Base-by-base conservation (phyloP, 2,888 invertebrate genomes). In the Phorcus lineatus region DNA sequence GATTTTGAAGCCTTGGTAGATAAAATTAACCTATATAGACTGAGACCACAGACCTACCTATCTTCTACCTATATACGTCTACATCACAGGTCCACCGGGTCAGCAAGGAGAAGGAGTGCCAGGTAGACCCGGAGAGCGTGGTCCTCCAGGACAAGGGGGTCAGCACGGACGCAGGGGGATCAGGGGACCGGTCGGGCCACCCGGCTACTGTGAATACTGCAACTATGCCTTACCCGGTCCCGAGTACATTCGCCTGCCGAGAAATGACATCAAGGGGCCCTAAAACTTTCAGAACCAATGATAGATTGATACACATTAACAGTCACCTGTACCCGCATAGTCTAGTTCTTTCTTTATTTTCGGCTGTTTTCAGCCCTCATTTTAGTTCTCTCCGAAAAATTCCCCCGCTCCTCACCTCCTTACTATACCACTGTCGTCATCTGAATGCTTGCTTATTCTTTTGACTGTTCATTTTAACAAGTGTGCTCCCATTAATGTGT, bases 111-210 rank as follows among this genome's bases (percentile, higher is more conserved):
- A 95, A 80, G 95, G 95, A 7, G 92, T 95, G 36, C 94, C 95
- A 22, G 97, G 97, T n/a, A 94, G 96, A 90, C 94, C 95, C 55
- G 97, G 97, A 0, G 96, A 96, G 83, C 94, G 96, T 54, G 91
- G 90, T 17, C 77, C 88, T 6, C 88, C 88, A 9, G 92, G 92
- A 11, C 83, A 88, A 24, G 85, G 89, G 0, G 92, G 92, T 6
- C 79, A 85, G 7, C 88, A 89, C 24, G 92, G 92, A 47, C 94
- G 94, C 81, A 93, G 95, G 1, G 96, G 96, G 83, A 92, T 94
- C 83, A 94, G 95, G 7, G 96, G 96, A n/a, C 91, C 88, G 74
- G 91, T 92, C 9, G 93, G 93, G 53, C 90, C 90, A 53, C 91
- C 93, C 2, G 94, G 94, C 62, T 95, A 94, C 90, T 95, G 95